Evolutionary conservation across 2,113 vertebrate genomes (phyloP).

Genomic region (Sinocyclocheilus rhinocerous): DNA sequence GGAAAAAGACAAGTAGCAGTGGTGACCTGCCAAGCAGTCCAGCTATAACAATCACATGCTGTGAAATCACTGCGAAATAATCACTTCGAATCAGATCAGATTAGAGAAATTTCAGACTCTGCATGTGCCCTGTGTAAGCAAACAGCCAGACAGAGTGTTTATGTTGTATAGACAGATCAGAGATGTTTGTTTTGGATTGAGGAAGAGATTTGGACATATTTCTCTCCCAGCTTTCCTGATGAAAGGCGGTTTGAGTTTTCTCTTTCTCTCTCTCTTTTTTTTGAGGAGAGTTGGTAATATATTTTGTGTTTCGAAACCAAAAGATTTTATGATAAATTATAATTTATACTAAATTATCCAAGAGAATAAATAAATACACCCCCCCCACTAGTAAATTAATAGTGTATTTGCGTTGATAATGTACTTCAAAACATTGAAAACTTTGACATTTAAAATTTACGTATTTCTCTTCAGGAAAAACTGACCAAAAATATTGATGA

Average conservation of each 20-base stretch:
- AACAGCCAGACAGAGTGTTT: conserved; percentile 6
- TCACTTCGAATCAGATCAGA: neutral
- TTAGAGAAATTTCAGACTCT: neutral
- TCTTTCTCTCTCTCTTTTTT: neutral
- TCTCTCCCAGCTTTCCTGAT: conserved; percentile 12
- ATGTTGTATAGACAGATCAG: conserved; percentile 27
- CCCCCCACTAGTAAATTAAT: too few species aligned
- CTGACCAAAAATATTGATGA: neutral
- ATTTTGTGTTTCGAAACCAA: neutral
- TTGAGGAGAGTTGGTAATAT: neutral
- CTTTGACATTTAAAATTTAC: neutral
- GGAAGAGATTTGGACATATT: conserved; percentile 13
- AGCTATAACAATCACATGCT: neutral
- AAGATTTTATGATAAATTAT: neutral
- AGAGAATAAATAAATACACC: neutral
- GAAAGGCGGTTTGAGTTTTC: neutral
- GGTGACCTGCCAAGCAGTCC: neutral
- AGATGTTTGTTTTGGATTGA: conserved; percentile 47
- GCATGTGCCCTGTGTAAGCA: conserved; percentile 5
- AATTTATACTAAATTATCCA: too few species aligned
- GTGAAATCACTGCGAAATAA: neutral
- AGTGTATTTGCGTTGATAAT: neutral
- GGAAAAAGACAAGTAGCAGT: neutral
- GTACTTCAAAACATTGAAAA: neutral
- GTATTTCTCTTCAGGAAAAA: neutral